Conservation (phyloP, 2,797 vertebrate genomes). For the Eulemur coronatus region DNA sequence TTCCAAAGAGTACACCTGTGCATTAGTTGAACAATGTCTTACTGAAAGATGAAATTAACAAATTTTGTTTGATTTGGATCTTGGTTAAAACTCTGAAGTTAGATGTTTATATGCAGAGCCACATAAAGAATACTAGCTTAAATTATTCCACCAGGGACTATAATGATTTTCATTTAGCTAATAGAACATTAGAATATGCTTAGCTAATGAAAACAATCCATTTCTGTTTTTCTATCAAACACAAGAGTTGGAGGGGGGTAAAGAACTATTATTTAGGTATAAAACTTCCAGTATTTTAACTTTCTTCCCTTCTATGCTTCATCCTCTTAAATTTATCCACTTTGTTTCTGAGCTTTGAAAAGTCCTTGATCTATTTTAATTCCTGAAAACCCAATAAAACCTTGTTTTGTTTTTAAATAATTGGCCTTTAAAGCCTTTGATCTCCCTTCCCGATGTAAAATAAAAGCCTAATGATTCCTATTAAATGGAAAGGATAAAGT, state of each 20-base stretch:
- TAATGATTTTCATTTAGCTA: slow-evolving; percentile 71
- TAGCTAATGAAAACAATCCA: slow-evolving; percentile 71
- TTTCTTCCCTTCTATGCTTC: slow-evolving; percentile 40
- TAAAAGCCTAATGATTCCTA: slow-evolving; percentile 61
- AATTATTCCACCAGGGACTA: slow-evolving; percentile 63
- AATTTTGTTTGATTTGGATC: slow-evolving; percentile 82
- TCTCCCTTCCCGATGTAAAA: slow-evolving; percentile 58
- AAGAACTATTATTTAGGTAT: background rate
- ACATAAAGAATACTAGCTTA: slow-evolving; percentile 67
- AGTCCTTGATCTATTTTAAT: slow-evolving; percentile 60
- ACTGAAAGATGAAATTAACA: slow-evolving; percentile 80
- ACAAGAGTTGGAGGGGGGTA: slow-evolving; percentile 15
- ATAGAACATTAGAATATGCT: slow-evolving; percentile 67
- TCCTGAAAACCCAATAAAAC: slow-evolving; percentile 61
- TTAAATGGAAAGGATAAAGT: slow-evolving; percentile 52
- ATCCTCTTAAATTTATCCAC: slow-evolving; percentile 54
- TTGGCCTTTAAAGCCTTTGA: slow-evolving; percentile 61
- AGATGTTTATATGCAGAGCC: slow-evolving; percentile 50
- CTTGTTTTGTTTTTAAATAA: slow-evolving; percentile 73
- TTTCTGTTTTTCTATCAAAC: slow-evolving; percentile 61
- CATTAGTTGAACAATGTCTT: slow-evolving; percentile 80
- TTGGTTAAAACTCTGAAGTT: slow-evolving; percentile 76
- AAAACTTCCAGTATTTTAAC: slow-evolving; percentile 47
- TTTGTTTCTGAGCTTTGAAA: slow-evolving; percentile 65
- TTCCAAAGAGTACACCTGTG: slow-evolving; percentile 84